Percentiles rank a stretch among this genome's conserved stretches.
phyloP scores from a whole-genome alignment of 1,140 invertebrate species.

The Sweltsa coloradensis region DNA sequence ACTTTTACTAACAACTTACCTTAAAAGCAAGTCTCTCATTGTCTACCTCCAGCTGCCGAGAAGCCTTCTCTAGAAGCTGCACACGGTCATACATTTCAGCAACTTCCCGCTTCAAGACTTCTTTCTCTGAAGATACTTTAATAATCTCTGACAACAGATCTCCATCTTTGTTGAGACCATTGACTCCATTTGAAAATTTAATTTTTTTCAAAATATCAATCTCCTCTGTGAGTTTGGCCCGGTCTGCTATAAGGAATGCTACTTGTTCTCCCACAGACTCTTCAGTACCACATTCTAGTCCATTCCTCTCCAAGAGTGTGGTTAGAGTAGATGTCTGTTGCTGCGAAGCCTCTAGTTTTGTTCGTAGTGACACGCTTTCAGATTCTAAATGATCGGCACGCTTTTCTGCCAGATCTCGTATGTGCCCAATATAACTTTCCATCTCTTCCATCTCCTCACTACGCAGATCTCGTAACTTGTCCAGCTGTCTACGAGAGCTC shows the following conservation, averaged over 20 bases:
- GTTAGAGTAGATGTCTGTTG: slow-evolving; percentile 19
- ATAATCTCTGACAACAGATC: slow-evolving; percentile 25
- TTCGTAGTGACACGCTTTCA: slow-evolving; percentile 21
- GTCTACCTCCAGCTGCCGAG: slow-evolving; percentile 25
- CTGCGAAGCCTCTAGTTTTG: slow-evolving; percentile 19
- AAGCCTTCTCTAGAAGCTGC: slow-evolving; percentile 24
- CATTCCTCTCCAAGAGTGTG: slow-evolving; percentile 17
- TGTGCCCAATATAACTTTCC: slow-evolving; percentile 27
- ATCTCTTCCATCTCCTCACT: slow-evolving; percentile 30
- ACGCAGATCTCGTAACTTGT: slow-evolving; percentile 28
- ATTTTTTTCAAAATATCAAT: slow-evolving; percentile 22
- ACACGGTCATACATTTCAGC: slow-evolving; percentile 25
- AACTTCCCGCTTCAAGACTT: slow-evolving; percentile 24
- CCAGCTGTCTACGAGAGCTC: slow-evolving; percentile 27
- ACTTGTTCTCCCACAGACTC: slow-evolving; percentile 22
- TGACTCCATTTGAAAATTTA: slow-evolving; percentile 19
- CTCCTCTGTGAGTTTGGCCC: slow-evolving; percentile 23
- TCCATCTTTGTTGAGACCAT: slow-evolving; percentile 17
- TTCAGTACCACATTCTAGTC: slow-evolving; percentile 17
- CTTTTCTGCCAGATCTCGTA: slow-evolving; percentile 25
- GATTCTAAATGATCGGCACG: slow-evolving; percentile 24
- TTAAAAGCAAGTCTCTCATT: slow-evolving; percentile 28
- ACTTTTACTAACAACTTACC: slow-evolving; percentile 21
- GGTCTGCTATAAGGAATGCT: slow-evolving; percentile 23
- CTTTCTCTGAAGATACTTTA: slow-evolving; percentile 27